Evolutionary conservation across 2,888 invertebrate species (phyloP).

Genomic region (Tubulanus polymorphus): DNA sequence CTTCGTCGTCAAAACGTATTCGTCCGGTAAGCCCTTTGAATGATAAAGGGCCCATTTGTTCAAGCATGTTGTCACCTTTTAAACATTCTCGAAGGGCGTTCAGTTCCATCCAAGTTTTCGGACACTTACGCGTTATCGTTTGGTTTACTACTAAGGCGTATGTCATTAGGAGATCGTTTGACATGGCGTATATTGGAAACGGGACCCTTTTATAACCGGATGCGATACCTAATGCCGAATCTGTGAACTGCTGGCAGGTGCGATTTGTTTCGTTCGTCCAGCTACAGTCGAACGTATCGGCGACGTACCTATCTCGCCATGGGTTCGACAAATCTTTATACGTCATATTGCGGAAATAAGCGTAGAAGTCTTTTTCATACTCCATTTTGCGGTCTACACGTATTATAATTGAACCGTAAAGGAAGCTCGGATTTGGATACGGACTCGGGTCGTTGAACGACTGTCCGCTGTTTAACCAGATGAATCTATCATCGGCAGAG

Average conservation of each 20-base stretch:
- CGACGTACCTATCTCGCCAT: background rate
- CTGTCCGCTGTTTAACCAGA: background rate
- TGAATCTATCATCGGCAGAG: background rate
- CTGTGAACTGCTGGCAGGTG: too few relatives aligned
- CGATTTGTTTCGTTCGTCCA: background rate
- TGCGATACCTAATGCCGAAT: too few relatives aligned
- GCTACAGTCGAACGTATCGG: background rate
- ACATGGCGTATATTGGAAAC: too few relatives aligned
- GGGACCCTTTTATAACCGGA: too few relatives aligned
- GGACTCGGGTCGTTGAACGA: background rate
- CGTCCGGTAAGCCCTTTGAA: constrained; percentile 30
- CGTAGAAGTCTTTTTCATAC: background rate
- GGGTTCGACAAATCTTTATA: background rate
- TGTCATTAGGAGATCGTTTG: constrained; percentile 26
- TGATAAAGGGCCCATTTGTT: constrained; percentile 23
- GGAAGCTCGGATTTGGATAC: background rate
- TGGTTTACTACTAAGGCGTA: constrained; percentile 32
- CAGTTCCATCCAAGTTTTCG: constrained; percentile 12
- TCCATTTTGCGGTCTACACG: background rate
- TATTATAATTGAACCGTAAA: too few relatives aligned
- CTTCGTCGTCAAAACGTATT: constrained; percentile 34
- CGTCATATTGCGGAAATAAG: background rate
- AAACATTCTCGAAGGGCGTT: constrained; percentile 23
- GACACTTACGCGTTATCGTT: too few relatives aligned
- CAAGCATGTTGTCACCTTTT: constrained; percentile 22